Evolutionary conservation across 1,140 invertebrate species (phyloP).

Genomic region (Trichoplusia ni): DNA sequence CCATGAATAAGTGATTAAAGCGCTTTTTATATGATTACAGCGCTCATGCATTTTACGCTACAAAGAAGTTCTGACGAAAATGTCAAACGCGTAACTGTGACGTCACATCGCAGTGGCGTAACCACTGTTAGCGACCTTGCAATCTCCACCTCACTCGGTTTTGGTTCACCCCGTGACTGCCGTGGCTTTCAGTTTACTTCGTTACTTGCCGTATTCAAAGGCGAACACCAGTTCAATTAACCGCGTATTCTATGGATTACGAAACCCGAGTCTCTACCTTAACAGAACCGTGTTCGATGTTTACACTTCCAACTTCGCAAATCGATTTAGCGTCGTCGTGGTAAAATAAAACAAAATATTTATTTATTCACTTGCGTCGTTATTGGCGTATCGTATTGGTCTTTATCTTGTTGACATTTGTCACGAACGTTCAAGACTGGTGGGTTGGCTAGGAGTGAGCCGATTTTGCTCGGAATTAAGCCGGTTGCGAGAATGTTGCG

Average conservation of each 20-base stretch:
- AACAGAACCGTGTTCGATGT: not conserved
- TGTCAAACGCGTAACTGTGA: not conserved
- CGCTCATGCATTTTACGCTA: not conserved
- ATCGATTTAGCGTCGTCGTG: slow-evolving; percentile 1
- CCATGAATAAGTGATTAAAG: not conserved
- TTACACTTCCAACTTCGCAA: not conserved
- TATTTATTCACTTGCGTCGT: slow-evolving; percentile 15
- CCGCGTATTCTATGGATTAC: slow-evolving; percentile 2
- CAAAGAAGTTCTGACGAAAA: slow-evolving; percentile 10
- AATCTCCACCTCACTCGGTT: not conserved
- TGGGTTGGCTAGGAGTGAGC: slow-evolving; percentile 10
- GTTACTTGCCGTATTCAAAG: not conserved
- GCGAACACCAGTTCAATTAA: slow-evolving; percentile 14
- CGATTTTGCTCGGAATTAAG: slow-evolving; percentile 22
- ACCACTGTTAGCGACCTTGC: slow-evolving; percentile 23
- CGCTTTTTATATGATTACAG: not conserved
- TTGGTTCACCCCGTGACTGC: slow-evolving; percentile 3
- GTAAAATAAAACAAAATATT: slow-evolving; percentile 11
- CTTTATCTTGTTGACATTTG: slow-evolving; percentile 29
- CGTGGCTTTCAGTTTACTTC: slow-evolving; percentile 12
- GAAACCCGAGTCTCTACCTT: too few species aligned
- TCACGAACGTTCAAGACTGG: not conserved
- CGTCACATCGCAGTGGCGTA: slow-evolving; percentile 20
- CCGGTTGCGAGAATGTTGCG: slow-evolving; percentile 18
- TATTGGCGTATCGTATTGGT: slow-evolving; percentile 24